Base-by-base conservation (phyloP, 2,797 vertebrate species). In the Sebastiscus tertius region DNA sequence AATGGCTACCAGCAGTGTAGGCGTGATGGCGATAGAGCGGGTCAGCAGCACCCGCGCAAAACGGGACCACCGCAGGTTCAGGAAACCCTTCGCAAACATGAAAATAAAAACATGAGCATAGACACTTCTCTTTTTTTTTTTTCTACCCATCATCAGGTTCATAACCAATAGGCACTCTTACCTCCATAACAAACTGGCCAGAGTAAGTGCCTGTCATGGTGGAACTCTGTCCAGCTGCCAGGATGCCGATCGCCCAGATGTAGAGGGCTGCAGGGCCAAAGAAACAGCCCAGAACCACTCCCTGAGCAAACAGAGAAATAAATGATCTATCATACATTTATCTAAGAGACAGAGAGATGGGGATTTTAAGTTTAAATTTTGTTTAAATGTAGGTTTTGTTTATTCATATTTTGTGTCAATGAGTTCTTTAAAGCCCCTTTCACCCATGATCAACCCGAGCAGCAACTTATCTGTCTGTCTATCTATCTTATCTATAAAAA, bases 101-200 rank as follows among this genome's bases (percentile, higher is more conserved):
- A 36, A n/a, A 56, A 9, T 9, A 72, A 60, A 64, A 66, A n/a
- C 6, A 61, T 59, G 16, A 56, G 33, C 27, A 49, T 11, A 7
- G 27, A 79, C 10, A n/a, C 22, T 8, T 9, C 12, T 29, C 2
- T 18, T 62, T 78, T 6, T 36, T 29, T 22, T 54, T 29, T 26
- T 54, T 29, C 11, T 26, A n/a, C 0, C 13, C 6, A 6, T 52
- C n/a, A 12, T 1, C 8, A 24, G 7, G 2, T 1, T 7, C 4
- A 26, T 24, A 27, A 20, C 1, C 1, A 12, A 4, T 0, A 58
- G 9, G 1, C 2, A 3, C 12, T 26, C 66, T 54, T 78, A 99
- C 98, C 97, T 99, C 98, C 98, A 99, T 99, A 55, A 98, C 98
- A 65, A 99, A 99, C 95, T 99, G 98, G 13, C 98, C 98, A 0